Percentiles rank a stretch among this genome's conserved stretches.
phyloP scores from a whole-genome alignment of 1,140 invertebrate genomes.

The Sinonovacula constricta region DNA sequence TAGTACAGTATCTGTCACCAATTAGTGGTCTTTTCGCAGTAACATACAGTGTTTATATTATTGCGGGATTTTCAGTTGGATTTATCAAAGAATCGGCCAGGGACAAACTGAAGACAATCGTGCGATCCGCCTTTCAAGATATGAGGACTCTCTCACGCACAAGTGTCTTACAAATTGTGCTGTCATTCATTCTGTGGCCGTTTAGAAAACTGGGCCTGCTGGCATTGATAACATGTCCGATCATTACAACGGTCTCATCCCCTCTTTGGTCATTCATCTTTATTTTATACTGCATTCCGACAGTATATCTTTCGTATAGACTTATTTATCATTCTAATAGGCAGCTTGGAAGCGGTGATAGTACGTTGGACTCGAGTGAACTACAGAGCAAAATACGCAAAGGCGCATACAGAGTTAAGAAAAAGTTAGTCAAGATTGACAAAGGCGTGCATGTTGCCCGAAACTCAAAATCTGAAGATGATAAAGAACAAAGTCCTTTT shows the following conservation, averaged over 20 bases:
- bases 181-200: slow-evolving; percentile 65
- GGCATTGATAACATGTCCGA: slow-evolving; percentile 65
- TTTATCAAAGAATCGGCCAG: slow-evolving; percentile 62
- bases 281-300: slow-evolving; percentile 72
- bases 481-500: slow-evolving; percentile 55
- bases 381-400: slow-evolving; percentile 41
- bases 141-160: slow-evolving; percentile 71
- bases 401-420: slow-evolving; percentile 57
- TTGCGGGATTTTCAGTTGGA: slow-evolving; percentile 66
- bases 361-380: slow-evolving; percentile 26
- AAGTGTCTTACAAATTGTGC: slow-evolving; percentile 67
- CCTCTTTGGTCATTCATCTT: slow-evolving; percentile 67
- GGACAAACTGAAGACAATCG: slow-evolving; percentile 69
- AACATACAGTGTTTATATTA: slow-evolving; percentile 71
- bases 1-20: slow-evolving; percentile 74
- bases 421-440: slow-evolving; percentile 65
- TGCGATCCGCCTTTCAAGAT: slow-evolving; percentile 66
- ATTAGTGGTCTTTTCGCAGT: slow-evolving; percentile 72
- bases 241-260: slow-evolving; percentile 63
- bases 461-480: slow-evolving; percentile 24
- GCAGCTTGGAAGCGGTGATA: slow-evolving; percentile 56
- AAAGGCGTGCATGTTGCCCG: slow-evolving; percentile 59
- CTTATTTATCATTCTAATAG: slow-evolving; percentile 70
- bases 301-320: slow-evolving; percentile 71
- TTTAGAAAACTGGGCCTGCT: slow-evolving; percentile 70